Base-by-base conservation (phyloP, 2,888 invertebrate species). In the Ormia ochracea region DNA sequence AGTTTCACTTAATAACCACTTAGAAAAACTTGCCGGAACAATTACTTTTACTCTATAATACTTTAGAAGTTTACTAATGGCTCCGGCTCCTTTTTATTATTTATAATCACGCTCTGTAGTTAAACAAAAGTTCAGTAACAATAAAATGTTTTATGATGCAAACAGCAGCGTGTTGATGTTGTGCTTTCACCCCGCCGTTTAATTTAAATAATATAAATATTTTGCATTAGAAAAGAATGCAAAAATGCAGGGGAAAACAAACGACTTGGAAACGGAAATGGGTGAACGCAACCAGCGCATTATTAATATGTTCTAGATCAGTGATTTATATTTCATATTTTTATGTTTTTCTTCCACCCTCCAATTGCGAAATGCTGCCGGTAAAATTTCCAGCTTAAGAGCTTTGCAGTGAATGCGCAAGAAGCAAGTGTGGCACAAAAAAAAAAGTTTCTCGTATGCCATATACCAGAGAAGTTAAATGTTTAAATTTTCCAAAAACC, bases 281-380 rank as follows among this genome's bases (percentile, higher is more conserved):
- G 17, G 4, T 19, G 48, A 73, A 73, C 52, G 72, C 56, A 66
- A 33, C 56, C 54, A 76, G 76, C 75, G 72, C 78, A 81, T 68
- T 70, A 68, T 78, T 52, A 81, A 76, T 75, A 75, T 14, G 81
- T 78, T 81, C 78, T 73, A 75, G 75, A 78, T 78, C 78, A 75
- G 66, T 81, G 59, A 72, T 45, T 68, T 28, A 50, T 38, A 45
- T 69, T 68, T 31, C 23, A 12, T 21, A 36, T 50, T 48, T 48
- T 9, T 10, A 26, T 26, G 19, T 10, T 45, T 0, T 19, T 21
- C 2, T 52, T 6, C 26, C 19, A 23, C 7, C 28, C 52, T 19
- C 43, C 19, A 50, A 50, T 54, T 68, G 43, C 38, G 26, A 31
- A 66, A 28, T 14, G 28, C 26, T 68, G 54, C 12, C 31, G 10